Percentiles rank a stretch among this genome's conserved stretches.
Conservation (phyloP, 2,888 invertebrate species). For the Spatulosminthurus flaviceps region DNA sequence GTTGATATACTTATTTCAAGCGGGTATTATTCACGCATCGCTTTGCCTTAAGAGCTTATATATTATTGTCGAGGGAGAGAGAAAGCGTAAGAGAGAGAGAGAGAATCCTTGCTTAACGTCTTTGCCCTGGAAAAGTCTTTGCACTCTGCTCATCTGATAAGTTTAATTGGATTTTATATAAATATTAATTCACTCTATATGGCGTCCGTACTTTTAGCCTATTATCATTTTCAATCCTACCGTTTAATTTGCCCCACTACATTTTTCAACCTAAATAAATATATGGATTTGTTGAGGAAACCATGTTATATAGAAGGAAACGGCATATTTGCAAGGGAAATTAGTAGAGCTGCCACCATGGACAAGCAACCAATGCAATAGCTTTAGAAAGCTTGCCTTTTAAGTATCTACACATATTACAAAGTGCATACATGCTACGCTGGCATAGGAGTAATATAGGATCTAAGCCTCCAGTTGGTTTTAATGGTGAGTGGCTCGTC, state of each 20-base stretch:
- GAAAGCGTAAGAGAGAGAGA: not conserved
- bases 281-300: no score
- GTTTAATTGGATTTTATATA: constrained; percentile 14
- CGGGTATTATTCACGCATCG: constrained; percentile 10
- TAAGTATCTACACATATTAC: no score
- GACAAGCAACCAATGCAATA: no score
- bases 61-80: not conserved
- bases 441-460: no score
- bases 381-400: no score
- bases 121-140: constrained; percentile 9
- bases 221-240: not conserved
- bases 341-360: no score
- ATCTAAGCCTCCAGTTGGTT: no score
- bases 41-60: constrained; percentile 4
- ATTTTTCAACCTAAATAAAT: no score
- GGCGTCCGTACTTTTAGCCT: not conserved
- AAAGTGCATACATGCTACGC: no score
- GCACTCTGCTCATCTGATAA: constrained; percentile 3
- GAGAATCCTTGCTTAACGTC: not conserved
- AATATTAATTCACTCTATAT: not conserved
- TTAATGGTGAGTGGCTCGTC: no score
- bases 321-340: no score
- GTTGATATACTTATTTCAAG: not conserved
- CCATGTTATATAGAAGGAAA: no score
- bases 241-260: not conserved